A percentile compares a stretch with the other conserved stretches of the same genome.
phyloP scores from a whole-genome alignment of 2,113 vertebrate genomes.

The Ameiurus melas region DNA sequence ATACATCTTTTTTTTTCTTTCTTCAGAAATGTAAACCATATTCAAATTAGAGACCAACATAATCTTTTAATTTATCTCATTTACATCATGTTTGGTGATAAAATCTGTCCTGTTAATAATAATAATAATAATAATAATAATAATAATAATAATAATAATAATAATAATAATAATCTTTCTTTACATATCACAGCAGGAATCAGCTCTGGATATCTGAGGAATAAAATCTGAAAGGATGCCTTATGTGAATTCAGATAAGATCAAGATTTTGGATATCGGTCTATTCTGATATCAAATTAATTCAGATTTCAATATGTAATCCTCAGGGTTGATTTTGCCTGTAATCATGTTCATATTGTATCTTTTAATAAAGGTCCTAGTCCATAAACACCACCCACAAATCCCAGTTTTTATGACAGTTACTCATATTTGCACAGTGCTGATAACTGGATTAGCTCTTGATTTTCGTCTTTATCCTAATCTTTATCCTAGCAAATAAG shows the following conservation, averaged over 20 bases:
- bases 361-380: not conserved
- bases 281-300: not conserved
- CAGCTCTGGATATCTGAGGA: not conserved
- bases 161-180: not conserved
- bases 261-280: not conserved
- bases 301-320: not conserved
- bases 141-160: not conserved
- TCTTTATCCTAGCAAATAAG: not conserved
- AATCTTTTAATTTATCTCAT: not conserved
- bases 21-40: constrained; percentile 1
- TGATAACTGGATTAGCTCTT: constrained; percentile 21
- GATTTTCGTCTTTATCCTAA: not conserved
- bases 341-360: not conserved
- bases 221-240: not conserved
- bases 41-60: not conserved
- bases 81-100: not conserved
- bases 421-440: not conserved
- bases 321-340: not conserved
- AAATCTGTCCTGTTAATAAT: not conserved
- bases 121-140: no score
- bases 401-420: not conserved
- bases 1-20: not conserved
- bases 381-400: not conserved
- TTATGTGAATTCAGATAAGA: not conserved
- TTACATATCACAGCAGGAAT: not conserved